Conservation (phyloP, 1,140 invertebrate genomes). For the Scaptomyza hsui region DNA sequence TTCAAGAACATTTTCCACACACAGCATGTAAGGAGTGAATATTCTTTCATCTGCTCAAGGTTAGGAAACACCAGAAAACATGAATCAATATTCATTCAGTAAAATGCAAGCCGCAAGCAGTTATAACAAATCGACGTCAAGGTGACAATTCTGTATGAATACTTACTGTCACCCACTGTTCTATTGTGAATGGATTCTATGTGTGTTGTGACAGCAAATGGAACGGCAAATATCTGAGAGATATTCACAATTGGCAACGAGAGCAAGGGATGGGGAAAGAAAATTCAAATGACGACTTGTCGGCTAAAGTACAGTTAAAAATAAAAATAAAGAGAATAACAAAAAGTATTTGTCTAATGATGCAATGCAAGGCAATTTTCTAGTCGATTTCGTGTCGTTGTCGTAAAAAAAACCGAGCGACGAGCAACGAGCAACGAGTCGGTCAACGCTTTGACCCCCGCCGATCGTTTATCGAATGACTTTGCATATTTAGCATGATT, state of each 20-base stretch:
- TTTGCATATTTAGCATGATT: conserved; percentile 81
- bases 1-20: conserved; percentile 8
- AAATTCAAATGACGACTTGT: conserved; percentile 20
- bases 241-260: conserved; percentile 50
- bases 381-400: conserved; percentile 54
- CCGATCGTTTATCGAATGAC: conserved; percentile 82
- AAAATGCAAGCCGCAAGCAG: no score
- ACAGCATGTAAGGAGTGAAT: conserved; percentile 2
- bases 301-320: conserved; percentile 20
- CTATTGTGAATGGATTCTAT: conserved; percentile 38
- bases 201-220: conserved; percentile 66
- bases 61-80: conserved; percentile 25
- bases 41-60: conserved; percentile 37
- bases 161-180: conserved; percentile 32
- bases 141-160: conserved; percentile 43
- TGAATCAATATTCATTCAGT: conserved; percentile 46
- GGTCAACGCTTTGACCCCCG: conserved; percentile 65
- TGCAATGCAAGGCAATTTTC: conserved; percentile 65
- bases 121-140: conserved; percentile 29
- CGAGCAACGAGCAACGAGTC: conserved; percentile 12
- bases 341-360: conserved; percentile 41
- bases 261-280: no score
- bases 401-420: conserved; percentile 12
- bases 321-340: background rate
- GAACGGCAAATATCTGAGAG: conserved; percentile 49